Percentiles rank a stretch among this genome's conserved stretches.
phyloP scores from a whole-genome alignment of 1,140 invertebrate species.

The Anoplolepis gracilipes region DNA sequence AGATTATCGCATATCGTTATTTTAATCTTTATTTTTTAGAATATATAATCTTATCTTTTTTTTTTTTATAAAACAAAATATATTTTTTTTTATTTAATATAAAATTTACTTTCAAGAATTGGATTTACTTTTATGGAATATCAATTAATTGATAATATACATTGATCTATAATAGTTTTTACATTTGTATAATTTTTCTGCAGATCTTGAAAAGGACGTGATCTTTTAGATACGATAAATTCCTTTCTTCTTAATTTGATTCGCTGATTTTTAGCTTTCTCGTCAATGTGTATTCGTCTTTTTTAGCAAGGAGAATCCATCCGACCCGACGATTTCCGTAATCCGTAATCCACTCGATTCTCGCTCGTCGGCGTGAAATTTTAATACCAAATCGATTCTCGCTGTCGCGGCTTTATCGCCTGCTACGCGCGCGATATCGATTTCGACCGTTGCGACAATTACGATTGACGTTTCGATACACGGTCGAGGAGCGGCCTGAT shows the following conservation, averaged over 20 bases:
- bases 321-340: constrained; percentile 46
- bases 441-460: constrained; percentile 54
- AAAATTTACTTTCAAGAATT: neutral
- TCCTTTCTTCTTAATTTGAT: neutral
- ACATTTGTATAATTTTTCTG: neutral
- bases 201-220: neutral
- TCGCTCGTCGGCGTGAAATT: constrained; percentile 54
- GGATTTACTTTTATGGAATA: neutral
- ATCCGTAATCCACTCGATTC: constrained; percentile 55
- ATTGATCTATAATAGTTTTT: no score
- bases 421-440: constrained; percentile 30
- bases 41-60: neutral
- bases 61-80: neutral
- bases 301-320: constrained; percentile 10
- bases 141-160: neutral
- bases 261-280: constrained; percentile 20
- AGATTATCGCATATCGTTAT: neutral
- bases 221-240: neutral
- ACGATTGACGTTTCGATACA: constrained; percentile 59
- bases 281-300: constrained; percentile 7
- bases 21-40: neutral
- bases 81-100: neutral
- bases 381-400: constrained; percentile 56
- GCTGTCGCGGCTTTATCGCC: constrained; percentile 37
- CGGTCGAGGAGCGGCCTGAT: constrained; percentile 36